Evolutionary conservation across 2,113 vertebrate species (phyloP).

Genomic region (Conger conger): DNA sequence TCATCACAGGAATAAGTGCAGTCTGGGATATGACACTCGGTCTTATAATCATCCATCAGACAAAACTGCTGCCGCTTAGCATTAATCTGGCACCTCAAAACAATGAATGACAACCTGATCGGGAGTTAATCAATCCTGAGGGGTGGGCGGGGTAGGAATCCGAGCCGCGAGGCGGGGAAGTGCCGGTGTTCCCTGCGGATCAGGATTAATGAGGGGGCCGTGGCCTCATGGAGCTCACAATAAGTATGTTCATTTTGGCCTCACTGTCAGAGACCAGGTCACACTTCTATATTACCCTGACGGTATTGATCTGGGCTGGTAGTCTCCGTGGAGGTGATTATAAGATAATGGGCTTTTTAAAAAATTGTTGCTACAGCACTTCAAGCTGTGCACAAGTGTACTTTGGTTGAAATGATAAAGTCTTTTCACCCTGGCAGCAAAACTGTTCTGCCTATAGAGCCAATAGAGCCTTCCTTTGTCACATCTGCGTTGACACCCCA

Average conservation of each 20-base stretch:
- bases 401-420: neutral
- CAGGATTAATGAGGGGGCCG: neutral
- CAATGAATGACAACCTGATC: constrained; percentile 65
- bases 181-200: neutral
- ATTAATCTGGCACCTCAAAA: constrained; percentile 54
- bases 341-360: neutral
- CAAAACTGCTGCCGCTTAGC: constrained; percentile 59
- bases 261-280: neutral
- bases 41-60: constrained; percentile 60
- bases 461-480: neutral
- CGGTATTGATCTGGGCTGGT: neutral
- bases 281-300: neutral
- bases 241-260: neutral
- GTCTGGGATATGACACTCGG: constrained; percentile 39
- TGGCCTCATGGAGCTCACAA: neutral
- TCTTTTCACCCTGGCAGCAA: neutral
- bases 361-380: neutral
- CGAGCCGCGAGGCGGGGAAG: constrained; percentile 42
- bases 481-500: neutral
- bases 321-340: neutral
- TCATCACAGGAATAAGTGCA: constrained; percentile 31
- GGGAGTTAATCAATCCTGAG: constrained; percentile 55
- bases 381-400: neutral
- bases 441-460: neutral
- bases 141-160: constrained; percentile 35